Percentiles rank a stretch among this genome's conserved stretches.
phyloP scores from a whole-genome alignment of 2,797 vertebrate species.

The Oceanodroma leucorhoa region DNA sequence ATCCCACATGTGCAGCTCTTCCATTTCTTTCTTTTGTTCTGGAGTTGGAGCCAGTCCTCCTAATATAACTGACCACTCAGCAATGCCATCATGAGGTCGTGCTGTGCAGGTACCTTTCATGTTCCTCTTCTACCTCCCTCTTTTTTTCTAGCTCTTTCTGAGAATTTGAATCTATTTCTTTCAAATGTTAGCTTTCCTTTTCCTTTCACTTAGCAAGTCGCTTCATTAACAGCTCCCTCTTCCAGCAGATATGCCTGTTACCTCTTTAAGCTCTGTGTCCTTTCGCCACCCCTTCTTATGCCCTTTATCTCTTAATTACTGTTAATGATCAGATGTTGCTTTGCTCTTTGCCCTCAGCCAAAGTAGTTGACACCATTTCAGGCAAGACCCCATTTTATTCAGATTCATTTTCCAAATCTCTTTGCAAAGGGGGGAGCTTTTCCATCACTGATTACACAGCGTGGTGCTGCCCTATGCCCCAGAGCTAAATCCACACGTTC shows the following conservation, averaged over 20 bases:
- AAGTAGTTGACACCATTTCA: neutral
- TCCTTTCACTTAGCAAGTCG: neutral
- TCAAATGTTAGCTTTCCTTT: neutral
- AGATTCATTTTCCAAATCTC: neutral
- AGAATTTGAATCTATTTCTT: neutral
- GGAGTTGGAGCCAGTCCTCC: neutral
- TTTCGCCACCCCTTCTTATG: neutral
- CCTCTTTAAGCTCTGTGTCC: neutral
- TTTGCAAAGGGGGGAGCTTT: neutral
- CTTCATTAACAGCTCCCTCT: neutral
- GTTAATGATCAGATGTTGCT: neutral
- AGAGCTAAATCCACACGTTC: neutral
- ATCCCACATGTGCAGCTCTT: neutral
- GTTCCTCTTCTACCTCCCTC: neutral
- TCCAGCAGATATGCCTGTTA: neutral
- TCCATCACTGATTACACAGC: neutral
- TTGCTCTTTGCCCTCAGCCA: neutral
- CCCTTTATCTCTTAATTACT: neutral
- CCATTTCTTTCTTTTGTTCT: neutral
- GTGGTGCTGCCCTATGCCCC: neutral
- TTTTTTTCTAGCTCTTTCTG: neutral
- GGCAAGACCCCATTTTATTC: neutral
- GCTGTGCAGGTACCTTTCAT: neutral
- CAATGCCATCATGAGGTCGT: rapidly evolving
- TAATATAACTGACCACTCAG: neutral